phyloP scores from a whole-genome alignment of 2,888 invertebrate species.

The Orchestes rusci region DNA sequence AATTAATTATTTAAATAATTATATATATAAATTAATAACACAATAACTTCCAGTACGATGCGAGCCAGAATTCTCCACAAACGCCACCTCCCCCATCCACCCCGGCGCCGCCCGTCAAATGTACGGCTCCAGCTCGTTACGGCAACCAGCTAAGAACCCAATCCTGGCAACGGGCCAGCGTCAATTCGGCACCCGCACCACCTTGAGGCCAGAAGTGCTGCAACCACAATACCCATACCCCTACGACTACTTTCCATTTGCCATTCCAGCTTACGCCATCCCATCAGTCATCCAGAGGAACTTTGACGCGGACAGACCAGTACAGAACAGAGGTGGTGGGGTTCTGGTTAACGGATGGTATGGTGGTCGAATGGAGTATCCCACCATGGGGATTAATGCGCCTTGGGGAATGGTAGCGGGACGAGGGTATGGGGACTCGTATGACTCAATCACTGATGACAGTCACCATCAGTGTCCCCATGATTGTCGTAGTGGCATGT shows the following conservation, averaged over 20 bases:
- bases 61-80: constrained; percentile 12
- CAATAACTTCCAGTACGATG: constrained; percentile 12
- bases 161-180: constrained; percentile 38
- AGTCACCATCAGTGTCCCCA: constrained; percentile 4
- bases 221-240: constrained; percentile 14
- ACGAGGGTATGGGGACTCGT: constrained; percentile 11
- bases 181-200: constrained; percentile 41
- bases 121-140: constrained; percentile 50
- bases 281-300: constrained; percentile 30
- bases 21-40: not conserved
- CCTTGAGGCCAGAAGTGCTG: constrained; percentile 38
- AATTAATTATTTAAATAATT: not conserved
- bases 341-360: constrained; percentile 34
- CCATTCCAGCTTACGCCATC: constrained; percentile 24
- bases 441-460: constrained; percentile 6
- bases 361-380: constrained; percentile 38
- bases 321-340: constrained; percentile 23
- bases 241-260: constrained; percentile 12
- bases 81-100: constrained; percentile 27
- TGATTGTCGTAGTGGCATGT: constrained; percentile 34
- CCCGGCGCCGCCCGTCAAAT: constrained; percentile 51
- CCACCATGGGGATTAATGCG: constrained; percentile 12
- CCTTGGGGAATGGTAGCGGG: constrained; percentile 17
- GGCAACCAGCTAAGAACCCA: constrained; percentile 42
- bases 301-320: constrained; percentile 7